phyloP scores from a whole-genome alignment of 2,888 invertebrate species.

The Eupithecia subumbrata region DNA sequence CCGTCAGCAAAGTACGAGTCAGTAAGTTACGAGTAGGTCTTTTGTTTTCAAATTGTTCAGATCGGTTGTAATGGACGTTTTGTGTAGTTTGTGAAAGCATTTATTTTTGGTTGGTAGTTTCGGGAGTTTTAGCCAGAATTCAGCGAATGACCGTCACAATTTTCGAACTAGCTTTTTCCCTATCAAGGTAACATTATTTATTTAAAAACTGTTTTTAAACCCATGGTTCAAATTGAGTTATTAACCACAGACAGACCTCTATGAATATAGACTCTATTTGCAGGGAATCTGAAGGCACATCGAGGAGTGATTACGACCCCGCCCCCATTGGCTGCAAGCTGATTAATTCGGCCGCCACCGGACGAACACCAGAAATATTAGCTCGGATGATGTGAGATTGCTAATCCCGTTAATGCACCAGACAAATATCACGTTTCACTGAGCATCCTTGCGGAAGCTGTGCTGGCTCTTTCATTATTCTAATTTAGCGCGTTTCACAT shows the following conservation, averaged over 20 bases:
- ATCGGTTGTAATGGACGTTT: not conserved
- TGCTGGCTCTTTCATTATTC: slow-evolving; percentile 4
- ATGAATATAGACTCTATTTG: too few relatives aligned
- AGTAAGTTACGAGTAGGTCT: not conserved
- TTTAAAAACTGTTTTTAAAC: not conserved
- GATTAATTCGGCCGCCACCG: slow-evolving; percentile 76
- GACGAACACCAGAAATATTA: slow-evolving; percentile 79
- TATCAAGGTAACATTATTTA: not conserved
- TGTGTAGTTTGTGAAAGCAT: not conserved
- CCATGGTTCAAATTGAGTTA: not conserved
- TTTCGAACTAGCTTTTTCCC: not conserved
- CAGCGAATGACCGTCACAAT: not conserved
- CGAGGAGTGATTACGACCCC: slow-evolving; percentile 55
- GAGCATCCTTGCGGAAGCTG: slow-evolving; percentile 48
- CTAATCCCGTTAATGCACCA: slow-evolving; percentile 82
- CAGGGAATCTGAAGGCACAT: slow-evolving; percentile 13
- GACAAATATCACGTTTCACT: slow-evolving; percentile 75
- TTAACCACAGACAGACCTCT: too few relatives aligned
- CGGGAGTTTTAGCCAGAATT: not conserved
- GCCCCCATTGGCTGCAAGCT: slow-evolving; percentile 64
- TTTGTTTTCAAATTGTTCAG: slow-evolving; percentile 1
- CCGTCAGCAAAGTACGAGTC: not conserved
- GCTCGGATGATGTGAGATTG: slow-evolving; percentile 77
- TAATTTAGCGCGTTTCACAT: not conserved
- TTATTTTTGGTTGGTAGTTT: not conserved